Evolutionary conservation across 2,888 invertebrate species (phyloP).

Genomic region (Carterocephalus palaemon): DNA sequence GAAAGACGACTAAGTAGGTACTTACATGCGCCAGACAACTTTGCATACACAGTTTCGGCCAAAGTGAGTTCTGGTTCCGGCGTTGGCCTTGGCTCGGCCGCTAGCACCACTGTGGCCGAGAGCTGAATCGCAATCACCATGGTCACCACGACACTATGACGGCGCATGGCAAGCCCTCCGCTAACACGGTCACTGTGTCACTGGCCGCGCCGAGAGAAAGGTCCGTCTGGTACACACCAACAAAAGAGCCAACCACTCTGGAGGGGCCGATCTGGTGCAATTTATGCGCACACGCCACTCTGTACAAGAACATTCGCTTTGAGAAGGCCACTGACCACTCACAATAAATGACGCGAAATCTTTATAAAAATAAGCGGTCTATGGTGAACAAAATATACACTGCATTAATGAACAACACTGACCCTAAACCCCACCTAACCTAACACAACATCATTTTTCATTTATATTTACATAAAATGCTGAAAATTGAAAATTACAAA

Average conservation of each 20-base stretch:
- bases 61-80: slow-evolving; percentile 52
- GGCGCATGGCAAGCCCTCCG: slow-evolving; percentile 66
- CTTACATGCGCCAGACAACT: slow-evolving; percentile 71
- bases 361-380: neutral
- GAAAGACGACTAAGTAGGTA: slow-evolving; percentile 41
- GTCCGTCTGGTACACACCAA: slow-evolving; percentile 44
- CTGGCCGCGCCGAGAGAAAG: slow-evolving; percentile 69
- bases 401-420: too few species aligned
- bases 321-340: slow-evolving; percentile 43
- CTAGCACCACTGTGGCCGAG: slow-evolving; percentile 32
- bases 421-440: too few species aligned
- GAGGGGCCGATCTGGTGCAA: slow-evolving; percentile 65
- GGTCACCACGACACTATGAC: slow-evolving; percentile 43
- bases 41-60: slow-evolving; percentile 64
- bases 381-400: too few species aligned
- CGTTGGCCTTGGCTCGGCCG: slow-evolving; percentile 32
- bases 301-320: slow-evolving; percentile 29
- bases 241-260: slow-evolving; percentile 41
- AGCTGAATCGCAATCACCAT: slow-evolving; percentile 43
- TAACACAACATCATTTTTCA: too few species aligned
- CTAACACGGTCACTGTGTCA: slow-evolving; percentile 72
- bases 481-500: too few species aligned
- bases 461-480: too few species aligned
- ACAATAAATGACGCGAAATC: slow-evolving; percentile 16
- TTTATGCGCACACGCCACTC: slow-evolving; percentile 40